Evolutionary conservation across 2,888 invertebrate species (phyloP), one percentile per base, ranked within the genome.

Genomic region (Dynastes hyllus): DNA sequence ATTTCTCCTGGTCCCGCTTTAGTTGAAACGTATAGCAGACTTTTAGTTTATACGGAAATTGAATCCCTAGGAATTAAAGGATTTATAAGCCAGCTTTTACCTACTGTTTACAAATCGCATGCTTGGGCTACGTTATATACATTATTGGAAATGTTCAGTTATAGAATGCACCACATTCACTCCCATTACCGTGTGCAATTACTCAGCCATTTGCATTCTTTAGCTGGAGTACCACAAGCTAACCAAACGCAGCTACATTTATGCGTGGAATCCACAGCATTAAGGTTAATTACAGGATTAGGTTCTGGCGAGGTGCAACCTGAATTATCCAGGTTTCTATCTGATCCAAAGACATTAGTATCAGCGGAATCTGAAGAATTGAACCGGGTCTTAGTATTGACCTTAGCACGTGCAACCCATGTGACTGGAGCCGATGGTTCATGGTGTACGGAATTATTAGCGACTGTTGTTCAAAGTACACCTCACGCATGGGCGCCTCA

Each of bases 41-140:
- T 98, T 16, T 89, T 98, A 75, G 97, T 98, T 0, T 98, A 98
- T 86, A 97, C 97, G 8, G 98, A 98, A 91, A 98, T 98, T 77
- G 98, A 98, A 88, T 97, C 97, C 16, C 91, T 98, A 71, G 98
- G 98, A 45, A 98, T 98, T 81, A 98, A 98, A 90, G 97, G 97
- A 76, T 98, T 98, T 88, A 95, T 98, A 83, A 95, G 97, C 95
- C 97, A 97, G 89, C 89, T 98, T 63, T 89, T 98, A 82, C 97
- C 98, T 0, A 95, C 94, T 37, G 97, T 97, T 55, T 96, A 97
- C 87, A 97, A 97, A 88, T 95, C 95, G 13, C 96, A 97, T 84
- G 97, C 97, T 0, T 97, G 97, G 97, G 97, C 97, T 29, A 98
- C 97, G 77, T 91, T 98, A n/a, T 97, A 98, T 87, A 98, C 97